These are phyloP conservation scores for Sturnus vulgaris DNA, from an alignment of 2,113 vertebrate species.

Conservation along the genomic window DNA sequence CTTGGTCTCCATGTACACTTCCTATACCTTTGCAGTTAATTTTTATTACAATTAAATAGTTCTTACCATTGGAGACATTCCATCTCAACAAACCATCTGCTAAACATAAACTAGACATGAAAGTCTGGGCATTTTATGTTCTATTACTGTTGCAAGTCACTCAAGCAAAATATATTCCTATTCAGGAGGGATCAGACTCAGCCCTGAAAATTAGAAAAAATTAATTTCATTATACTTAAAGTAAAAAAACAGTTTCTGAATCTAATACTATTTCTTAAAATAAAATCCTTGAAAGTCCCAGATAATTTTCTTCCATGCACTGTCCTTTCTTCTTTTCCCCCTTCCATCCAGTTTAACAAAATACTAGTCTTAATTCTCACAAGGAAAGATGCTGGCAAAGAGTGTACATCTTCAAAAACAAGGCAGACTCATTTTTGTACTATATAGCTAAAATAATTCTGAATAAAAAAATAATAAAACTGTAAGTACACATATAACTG, in stretches of 20 bases:
- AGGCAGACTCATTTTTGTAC: not conserved
- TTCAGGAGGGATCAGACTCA: not conserved
- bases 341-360: not conserved
- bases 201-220: not conserved
- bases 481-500: not conserved
- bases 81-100: not conserved
- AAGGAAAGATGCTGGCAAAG: not conserved
- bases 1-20: not conserved
- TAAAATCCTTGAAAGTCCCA: not conserved
- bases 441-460: not conserved
- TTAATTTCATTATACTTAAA: not conserved
- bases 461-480: not conserved
- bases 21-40: not conserved
- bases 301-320: not conserved
- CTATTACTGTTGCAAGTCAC: not conserved
- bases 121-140: not conserved
- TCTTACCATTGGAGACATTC: not conserved
- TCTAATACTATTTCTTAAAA: not conserved
- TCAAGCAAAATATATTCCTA: not conserved
- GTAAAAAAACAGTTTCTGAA: not conserved
- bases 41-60: not conserved
- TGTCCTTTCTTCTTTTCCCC: rapidly evolving
- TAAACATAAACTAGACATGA: not conserved
- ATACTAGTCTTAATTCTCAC: not conserved
- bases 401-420: not conserved